Evolutionary conservation across 92 coral and sea anemone species (phyloP), one percentile per base, ranked within the genome.

Genomic region (Micromussa lordhowensis): DNA sequence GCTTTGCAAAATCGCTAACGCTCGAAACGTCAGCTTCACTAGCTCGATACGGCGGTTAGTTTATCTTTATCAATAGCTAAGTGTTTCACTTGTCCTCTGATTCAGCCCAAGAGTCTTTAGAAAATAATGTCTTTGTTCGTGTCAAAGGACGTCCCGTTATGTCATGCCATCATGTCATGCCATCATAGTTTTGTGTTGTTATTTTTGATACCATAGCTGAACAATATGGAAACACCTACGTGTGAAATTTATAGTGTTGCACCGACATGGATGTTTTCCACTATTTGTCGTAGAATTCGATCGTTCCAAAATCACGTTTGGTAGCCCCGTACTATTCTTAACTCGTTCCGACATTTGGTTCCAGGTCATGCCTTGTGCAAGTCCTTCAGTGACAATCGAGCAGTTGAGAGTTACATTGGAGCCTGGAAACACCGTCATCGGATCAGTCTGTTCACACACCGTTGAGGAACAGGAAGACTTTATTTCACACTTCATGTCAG

Each of bases 291-390:
- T 34, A 16, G 78, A 70, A 53, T 32, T 70, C 29, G 15, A 36
- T 51, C 22, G 28, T 38, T 83, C 35, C 30, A 83, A 68, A 9
- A 69, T 19, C 66, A 83, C 12, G 13, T 36, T 13, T 36, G 78
- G 7, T 35, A 26, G 36, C n/a, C 30, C 59, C 22, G 35, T 32
- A 9, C 22, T 49, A 59, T 7, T 31, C 16, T 3, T 53, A 19
- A 28, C 26, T 17, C 24, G 19, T 13, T 38, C 19, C 17, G 4
- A 1, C 16, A 38, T 40, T 35, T 59, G 71, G 15, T 61, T 17
- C 79, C 86, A 83, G 30, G 68, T 83, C 32, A 31, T 83, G 82
- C 68, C 69, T 78, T 16, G 82, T 78, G 22, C 16, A 35, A 31
- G 17, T 55, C 49, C 44, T 30, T n/a, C 66, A 15, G 63, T 79